Evolutionary conservation across 2,888 invertebrate genomes (phyloP).

Genomic region (Melanostoma mellinum): DNA sequence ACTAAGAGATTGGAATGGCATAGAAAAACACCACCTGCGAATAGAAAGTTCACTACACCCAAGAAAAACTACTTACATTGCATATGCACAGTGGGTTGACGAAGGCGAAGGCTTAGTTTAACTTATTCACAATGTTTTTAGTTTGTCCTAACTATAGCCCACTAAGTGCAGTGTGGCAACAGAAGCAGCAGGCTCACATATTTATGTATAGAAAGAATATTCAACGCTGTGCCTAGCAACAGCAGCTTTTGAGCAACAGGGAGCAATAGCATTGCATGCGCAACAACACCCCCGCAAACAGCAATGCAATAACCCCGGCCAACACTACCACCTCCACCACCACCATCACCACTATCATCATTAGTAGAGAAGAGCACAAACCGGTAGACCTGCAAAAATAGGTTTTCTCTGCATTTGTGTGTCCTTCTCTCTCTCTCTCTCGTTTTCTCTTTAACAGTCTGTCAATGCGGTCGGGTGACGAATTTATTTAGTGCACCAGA

Average conservation of each 20-base stretch:
- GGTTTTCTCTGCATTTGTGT: conserved; percentile 37
- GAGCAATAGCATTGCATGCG: conserved; percentile 59
- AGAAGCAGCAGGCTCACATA: conserved; percentile 46
- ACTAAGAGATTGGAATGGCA: neutral
- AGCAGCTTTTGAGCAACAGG: conserved; percentile 63
- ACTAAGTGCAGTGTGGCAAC: conserved; percentile 51
- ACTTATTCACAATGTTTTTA: conserved; percentile 60
- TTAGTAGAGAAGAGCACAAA: conserved; percentile 54
- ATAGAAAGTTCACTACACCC: conserved; percentile 68
- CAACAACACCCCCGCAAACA: conserved; percentile 42
- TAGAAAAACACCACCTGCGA: conserved; percentile 10
- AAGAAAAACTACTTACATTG: conserved; percentile 49
- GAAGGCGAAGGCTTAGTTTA: conserved; percentile 51
- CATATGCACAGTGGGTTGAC: conserved; percentile 56
- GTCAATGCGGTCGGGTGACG: conserved; percentile 60
- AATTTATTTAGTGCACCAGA: conserved; percentile 63
- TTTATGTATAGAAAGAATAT: conserved; percentile 25
- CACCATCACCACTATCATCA: conserved; percentile 51
- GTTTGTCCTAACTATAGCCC: conserved; percentile 62
- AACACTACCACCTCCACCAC: conserved; percentile 26
- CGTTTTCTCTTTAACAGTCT: conserved; percentile 1
- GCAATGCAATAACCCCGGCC: neutral
- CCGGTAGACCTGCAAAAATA: conserved; percentile 57
- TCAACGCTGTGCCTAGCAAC: conserved; percentile 58
- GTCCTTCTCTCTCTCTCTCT: conserved; percentile 12